A percentile compares a stretch with the other conserved stretches of the same genome.
Evolutionary conservation across 2,888 invertebrate species (phyloP).

Genomic region (Drosophila kanekoi): DNA sequence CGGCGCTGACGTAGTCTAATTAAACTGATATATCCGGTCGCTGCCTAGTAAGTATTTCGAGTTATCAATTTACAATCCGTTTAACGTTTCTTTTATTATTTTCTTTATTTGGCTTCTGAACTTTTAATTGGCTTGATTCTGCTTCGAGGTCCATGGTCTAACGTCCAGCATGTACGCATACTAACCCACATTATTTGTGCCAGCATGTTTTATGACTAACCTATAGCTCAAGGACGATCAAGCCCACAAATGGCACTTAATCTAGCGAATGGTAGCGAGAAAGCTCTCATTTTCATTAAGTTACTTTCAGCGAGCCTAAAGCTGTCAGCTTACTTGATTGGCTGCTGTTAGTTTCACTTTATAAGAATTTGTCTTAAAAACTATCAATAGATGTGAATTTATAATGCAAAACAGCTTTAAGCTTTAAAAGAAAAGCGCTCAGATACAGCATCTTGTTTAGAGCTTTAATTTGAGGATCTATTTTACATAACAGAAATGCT

Average conservation of each 20-base stretch:
- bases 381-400: too few species aligned
- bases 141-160: slow-evolving; percentile 29
- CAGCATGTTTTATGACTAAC: slow-evolving; percentile 23
- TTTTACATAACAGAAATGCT: too few species aligned
- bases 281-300: too few species aligned
- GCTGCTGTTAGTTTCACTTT: too few species aligned
- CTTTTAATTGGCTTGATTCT: slow-evolving; percentile 45
- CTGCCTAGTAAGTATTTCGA: slow-evolving; percentile 54
- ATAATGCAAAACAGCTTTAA: background rate
- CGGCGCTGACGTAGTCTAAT: slow-evolving; percentile 47
- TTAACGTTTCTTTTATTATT: slow-evolving; percentile 7
- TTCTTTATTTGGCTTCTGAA: slow-evolving; percentile 41
- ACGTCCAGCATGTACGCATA: slow-evolving; percentile 45
- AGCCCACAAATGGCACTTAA: background rate
- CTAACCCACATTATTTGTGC: slow-evolving; percentile 23
- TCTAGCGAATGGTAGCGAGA: too few species aligned
- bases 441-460: too few species aligned
- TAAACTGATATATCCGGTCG: slow-evolving; percentile 37
- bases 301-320: background rate
- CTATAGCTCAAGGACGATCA: slow-evolving; percentile 1
- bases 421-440: background rate
- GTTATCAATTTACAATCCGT: slow-evolving; percentile 29
- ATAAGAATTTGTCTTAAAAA: too few species aligned
- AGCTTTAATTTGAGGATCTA: too few species aligned
- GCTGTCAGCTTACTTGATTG: too few species aligned